Base-by-base conservation (phyloP, 2,797 vertebrate genomes). In the Crocidura indochinensis region DNA sequence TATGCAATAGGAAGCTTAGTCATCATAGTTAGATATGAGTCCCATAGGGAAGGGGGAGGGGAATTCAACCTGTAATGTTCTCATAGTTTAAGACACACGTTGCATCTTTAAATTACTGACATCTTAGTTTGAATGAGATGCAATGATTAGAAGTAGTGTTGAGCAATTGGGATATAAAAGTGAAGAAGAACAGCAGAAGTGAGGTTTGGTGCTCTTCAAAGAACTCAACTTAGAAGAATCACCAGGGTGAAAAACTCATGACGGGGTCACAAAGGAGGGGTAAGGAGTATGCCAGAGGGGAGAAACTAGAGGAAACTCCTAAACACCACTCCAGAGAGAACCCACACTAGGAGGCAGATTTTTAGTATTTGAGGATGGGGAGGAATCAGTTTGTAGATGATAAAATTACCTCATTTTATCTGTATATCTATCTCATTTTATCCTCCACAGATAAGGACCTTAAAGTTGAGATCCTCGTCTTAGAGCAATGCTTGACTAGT, bases 81-180 rank as follows among this genome's bases (percentile, higher is more conserved):
- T 82, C 22, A 19, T 78, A 26, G 79, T 81, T 51, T 77, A 47
- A 77, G 68, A 73, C 68, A 51, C 6, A 27, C 24, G 79, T 44
- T 76, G 49, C 27, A 53, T 73, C n/a, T 56, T 92, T 90, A 15
- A 29, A 38, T 83, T 46, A 76, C 8, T 6, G 10, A 47, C 65
- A 62, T 80, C 60, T 86, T 87, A 11, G 17, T 46, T 71, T 91
- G 76, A 67, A 20, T 79, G 65, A 78, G 87, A 74, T 17, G 22
- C 26, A 38, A 19, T 27, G 49, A 4, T 72, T 73, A 38, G 31
- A 15, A 91, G 26, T 8, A 53, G 53, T 2, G 1, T 56, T 15
- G 73, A 56, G 31, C 4, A 27, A 11, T 2, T 38, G 10, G 46
- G 60, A 44, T n/a, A 44, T n/a, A 11, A 76, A 65, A 29, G 20